Evolutionary conservation across 2,113 vertebrate genomes (phyloP).

Genomic region (Petaurus breviceps): DNA sequence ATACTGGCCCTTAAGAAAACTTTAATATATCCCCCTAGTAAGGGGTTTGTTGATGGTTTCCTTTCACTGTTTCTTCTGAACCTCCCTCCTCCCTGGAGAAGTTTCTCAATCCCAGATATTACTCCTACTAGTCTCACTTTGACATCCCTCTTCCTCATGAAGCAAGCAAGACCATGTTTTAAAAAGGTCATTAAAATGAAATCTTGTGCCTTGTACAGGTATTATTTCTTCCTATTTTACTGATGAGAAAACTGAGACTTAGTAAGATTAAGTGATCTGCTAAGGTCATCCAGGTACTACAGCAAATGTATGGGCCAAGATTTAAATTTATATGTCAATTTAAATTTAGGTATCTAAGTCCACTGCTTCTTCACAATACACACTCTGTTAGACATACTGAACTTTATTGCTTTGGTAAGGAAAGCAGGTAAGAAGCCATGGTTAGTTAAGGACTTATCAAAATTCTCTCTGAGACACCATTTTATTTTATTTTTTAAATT

Average conservation of each 20-base stretch:
- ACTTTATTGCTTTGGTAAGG: not conserved
- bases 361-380: not conserved
- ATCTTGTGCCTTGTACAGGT: not conserved
- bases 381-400: not conserved
- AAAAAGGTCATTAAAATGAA: not conserved
- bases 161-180: not conserved
- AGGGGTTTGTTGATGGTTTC: not conserved
- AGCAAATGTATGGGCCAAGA: not conserved
- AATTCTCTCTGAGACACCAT: not conserved
- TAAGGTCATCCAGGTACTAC: not conserved
- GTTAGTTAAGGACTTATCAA: not conserved
- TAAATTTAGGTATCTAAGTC: not conserved
- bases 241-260: not conserved
- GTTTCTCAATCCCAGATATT: not conserved
- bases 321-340: not conserved
- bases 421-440: not conserved
- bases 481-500: not conserved
- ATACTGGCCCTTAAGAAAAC: not conserved
- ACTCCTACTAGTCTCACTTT: not conserved
- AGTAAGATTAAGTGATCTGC: not conserved
- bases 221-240: not conserved
- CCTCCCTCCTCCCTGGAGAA: not conserved
- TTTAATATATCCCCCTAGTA: not conserved
- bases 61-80: not conserved
- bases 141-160: not conserved